These are phyloP conservation scores for Steinernema khuongi DNA, from an alignment of 1,140 invertebrate genomes.

Conservation along the genomic window DNA sequence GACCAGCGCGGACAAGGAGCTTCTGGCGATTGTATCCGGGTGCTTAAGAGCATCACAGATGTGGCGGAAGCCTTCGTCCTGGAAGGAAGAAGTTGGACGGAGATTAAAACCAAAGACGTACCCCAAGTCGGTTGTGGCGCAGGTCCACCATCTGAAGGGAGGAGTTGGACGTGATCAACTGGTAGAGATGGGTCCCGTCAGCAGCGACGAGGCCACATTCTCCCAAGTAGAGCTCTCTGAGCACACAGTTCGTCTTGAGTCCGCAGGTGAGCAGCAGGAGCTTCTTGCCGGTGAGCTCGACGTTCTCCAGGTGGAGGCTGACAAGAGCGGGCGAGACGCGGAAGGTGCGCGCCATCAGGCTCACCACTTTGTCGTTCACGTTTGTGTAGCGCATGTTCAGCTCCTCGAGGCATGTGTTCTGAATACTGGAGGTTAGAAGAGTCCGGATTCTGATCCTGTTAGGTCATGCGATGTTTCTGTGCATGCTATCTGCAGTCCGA, in stretches of 20 bases:
- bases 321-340: constrained; percentile 31
- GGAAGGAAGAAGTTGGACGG: neutral
- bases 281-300: constrained; percentile 35
- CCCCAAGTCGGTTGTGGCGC: constrained; percentile 35
- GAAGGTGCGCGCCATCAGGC: constrained; percentile 20
- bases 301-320: constrained; percentile 40
- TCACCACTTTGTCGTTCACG: constrained; percentile 26
- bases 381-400: constrained; percentile 38
- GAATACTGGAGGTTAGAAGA: too few species aligned
- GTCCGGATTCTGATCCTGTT: too few species aligned
- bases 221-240: constrained; percentile 38
- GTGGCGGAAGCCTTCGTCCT: constrained; percentile 38
- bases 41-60: constrained; percentile 36
- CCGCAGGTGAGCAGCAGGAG: constrained; percentile 33
- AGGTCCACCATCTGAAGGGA: constrained; percentile 35
- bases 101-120: neutral
- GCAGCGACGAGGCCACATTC: constrained; percentile 34
- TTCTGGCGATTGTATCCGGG: constrained; percentile 21
- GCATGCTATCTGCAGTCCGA: too few species aligned
- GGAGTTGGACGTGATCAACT: constrained; percentile 31
- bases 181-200: constrained; percentile 39
- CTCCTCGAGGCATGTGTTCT: constrained; percentile 29
- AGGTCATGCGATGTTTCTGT: too few species aligned
- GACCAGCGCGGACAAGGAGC: constrained; percentile 32
- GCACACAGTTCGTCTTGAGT: constrained; percentile 29